Base-by-base conservation (phyloP, 2,888 invertebrate species). In the Calliopum simillimum region DNA sequence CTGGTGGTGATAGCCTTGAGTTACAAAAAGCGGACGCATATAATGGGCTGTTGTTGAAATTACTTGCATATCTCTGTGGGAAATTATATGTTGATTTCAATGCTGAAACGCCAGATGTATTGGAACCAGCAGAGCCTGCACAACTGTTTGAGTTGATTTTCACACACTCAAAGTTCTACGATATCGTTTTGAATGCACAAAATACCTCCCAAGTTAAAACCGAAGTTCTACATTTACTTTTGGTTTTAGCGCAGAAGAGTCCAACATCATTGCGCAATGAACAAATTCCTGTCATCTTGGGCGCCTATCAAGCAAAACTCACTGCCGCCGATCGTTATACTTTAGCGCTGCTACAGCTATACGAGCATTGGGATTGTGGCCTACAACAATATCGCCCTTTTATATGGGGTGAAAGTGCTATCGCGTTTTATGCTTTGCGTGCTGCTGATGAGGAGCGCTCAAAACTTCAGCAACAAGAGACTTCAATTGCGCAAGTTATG, bases 341-440 rank as follows among this genome's bases (percentile, higher is more conserved):
- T 61, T 85, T 93, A 71, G 87, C 89, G 63, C 88, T 95, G 73
- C 82, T 95, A 68, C 88, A 90, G 75, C 87, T 89, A 73, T 93
- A 93, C 85, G 93, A 95, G 86, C 86, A 86, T 71, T 90, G 90
- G 79, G 91, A 90, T 65, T 87, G 91, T 71, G 89, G 90, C 21
- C 87, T 93, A 13, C 87, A 88, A 63, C 88, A 91, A 77, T 93
- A 89, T 82, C 91, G 93, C 74, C 96, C 96, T 0, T 94, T 93
- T 79, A 87, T 96, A 0, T 97, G 94, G 93, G 95, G 96, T 1
- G 91, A 91, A 81, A 90, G 93, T 3, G 96, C 95, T 0, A 91
- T 93, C 0, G 90, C 90, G 64, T 91, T 94, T 82, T 95, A 94
- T 81, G 91, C 93, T 2, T 88, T 94, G 0, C 80, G 78, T 16